Evolutionary conservation across 2,888 invertebrate species (phyloP), one percentile per base, ranked within the genome.

Genomic region (Heliconius aoede): DNA sequence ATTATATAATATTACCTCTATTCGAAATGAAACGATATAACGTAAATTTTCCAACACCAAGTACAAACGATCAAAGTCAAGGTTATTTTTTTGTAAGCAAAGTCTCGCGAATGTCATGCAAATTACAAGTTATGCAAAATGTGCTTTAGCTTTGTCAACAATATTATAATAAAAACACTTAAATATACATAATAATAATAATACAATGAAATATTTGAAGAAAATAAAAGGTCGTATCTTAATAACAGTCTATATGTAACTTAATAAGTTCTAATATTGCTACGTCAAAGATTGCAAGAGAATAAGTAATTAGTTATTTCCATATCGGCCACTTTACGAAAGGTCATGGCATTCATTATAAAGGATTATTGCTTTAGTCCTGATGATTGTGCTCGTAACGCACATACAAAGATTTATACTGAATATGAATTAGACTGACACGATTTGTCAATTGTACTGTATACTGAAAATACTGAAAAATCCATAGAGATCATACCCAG

Each of bases 1-100:
- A n/a, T n/a, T n/a, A n/a, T n/a, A n/a, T n/a, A n/a, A n/a, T 0
- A 46, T 46, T 46, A 7, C 7, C 18, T 46, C 18, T 46, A n/a
- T 55, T n/a, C 7, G 5, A 60, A 26, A 36, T 21, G 4, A 36
- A 64, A 30, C 46, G n/a, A 30, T 51, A 28, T 65, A n/a, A 65
- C 64, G 15, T 15, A 65, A n/a, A 4, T 24, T 24, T 46, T 65
- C 67, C 71, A 28, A 77, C 30, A 67, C 72, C 24, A 77, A 74
- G 21, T 26, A 76, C 24, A 46, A 11, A 72, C 24, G 72, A 30
- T 72, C 72, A 72, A 46, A 72, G 72, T 46, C 72, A 72, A 72
- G 72, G 72, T 32, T 60, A 24, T 46, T 36, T 71, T 58, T 58
- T 71, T 71, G 58, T 72, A 40, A 72, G 62, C 62, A 0, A 46